Evolutionary conservation across 2,797 vertebrate species (phyloP), one percentile per base, ranked within the genome.

Genomic region (Darevskia mixta): DNA sequence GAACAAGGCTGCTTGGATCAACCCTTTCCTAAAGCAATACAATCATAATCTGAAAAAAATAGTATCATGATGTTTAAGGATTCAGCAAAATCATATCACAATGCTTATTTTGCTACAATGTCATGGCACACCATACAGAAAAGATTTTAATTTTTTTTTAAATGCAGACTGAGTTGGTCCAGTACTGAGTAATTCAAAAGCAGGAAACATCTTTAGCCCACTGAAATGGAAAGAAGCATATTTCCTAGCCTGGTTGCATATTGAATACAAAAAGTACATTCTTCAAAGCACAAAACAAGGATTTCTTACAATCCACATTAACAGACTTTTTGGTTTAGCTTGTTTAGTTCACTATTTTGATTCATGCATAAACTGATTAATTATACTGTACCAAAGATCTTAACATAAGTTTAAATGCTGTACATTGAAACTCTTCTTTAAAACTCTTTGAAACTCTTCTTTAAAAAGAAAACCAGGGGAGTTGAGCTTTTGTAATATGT

Each of bases 281-380:
- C 77, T 90, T 93, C 66, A 85, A 89, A 91, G 83, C 71, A 87
- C 61, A 92, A 92, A 92, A 90, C 79, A 85, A 91, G 90, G 69
- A 87, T 89, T 84, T 86, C n/a, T n/a, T 90, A 25, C 91, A 92
- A 93, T 29, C 3, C 87, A 75, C 87, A 82, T 55, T 78, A 43
- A 77, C 90, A 78, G 3, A 41, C 29, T 38, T n/a, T 58, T 86
- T 89, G 29, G 84, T 82, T 90, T 92, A 61, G 88, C 81, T 88
- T 75, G 87, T 88, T 82, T 82, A 80, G 43, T 82, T 72, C 82
- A 83, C 80, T 89, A 90, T 58, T 86, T 92, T 91, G 79, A 87
- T 85, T 93, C 90, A 91, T 41, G 86, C 90, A 90, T 67, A 90
- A 85, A 38, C 32, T 90, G 64, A 58, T 86, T 80, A 90, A 90